Conservation (phyloP, 2,888 invertebrate species). For the Cactoblastis cactorum region DNA sequence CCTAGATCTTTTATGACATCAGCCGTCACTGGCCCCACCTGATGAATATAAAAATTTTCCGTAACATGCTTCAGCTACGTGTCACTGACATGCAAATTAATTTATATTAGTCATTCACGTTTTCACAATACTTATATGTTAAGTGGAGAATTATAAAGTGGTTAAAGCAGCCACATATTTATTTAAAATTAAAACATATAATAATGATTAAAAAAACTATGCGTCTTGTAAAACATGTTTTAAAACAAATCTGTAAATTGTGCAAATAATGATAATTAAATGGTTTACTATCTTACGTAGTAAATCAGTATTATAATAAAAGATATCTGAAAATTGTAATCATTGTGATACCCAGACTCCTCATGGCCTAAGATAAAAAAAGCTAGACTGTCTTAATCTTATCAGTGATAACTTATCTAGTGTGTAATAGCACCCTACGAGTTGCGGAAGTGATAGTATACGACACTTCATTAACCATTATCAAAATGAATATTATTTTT, state of each 20-base stretch:
- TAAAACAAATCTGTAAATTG: neutral
- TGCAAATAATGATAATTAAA: slow-evolving; percentile 1
- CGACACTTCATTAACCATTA: neutral
- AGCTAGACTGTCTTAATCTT: slow-evolving; percentile 14
- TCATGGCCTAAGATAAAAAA: slow-evolving; percentile 6
- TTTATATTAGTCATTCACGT: neutral
- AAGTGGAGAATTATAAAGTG: neutral
- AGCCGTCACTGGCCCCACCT: neutral
- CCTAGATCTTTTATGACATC: too few relatives aligned
- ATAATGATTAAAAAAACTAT: too few relatives aligned
- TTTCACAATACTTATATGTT: neutral
- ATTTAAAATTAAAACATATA: too few relatives aligned
- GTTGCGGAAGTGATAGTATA: slow-evolving; percentile 1
- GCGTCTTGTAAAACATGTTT: neutral
- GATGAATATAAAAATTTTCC: neutral
- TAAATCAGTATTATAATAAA: too few relatives aligned
- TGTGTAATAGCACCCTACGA: neutral
- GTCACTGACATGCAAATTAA: neutral
- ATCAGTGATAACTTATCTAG: slow-evolving; percentile 7
- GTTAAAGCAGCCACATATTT: too few relatives aligned
- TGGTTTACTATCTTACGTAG: too few relatives aligned
- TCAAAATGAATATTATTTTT: neutral
- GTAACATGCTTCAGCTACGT: neutral
- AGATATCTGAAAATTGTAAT: slow-evolving; percentile 1
- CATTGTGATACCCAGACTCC: neutral